phyloP scores from a whole-genome alignment of 2,797 vertebrate species.

The Sarcoramphus papa region DNA sequence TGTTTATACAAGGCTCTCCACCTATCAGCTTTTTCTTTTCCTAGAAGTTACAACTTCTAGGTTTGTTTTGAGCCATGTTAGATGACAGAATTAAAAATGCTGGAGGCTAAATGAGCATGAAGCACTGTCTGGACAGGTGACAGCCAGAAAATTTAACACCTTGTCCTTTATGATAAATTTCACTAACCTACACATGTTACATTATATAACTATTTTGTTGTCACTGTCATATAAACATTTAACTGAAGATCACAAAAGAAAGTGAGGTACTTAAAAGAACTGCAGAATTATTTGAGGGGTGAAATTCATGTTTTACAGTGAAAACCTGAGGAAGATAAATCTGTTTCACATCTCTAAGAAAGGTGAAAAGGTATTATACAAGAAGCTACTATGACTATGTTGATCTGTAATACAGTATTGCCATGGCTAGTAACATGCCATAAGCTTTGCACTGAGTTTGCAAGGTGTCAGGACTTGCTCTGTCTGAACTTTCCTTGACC shows the following conservation, averaged over 20 bases:
- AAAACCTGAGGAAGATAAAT: not conserved
- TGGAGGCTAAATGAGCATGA: not conserved
- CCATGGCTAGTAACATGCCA: not conserved
- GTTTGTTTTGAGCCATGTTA: not conserved
- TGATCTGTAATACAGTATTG: not conserved
- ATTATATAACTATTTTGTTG: not conserved
- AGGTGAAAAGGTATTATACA: not conserved
- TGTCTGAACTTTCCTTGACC: not conserved
- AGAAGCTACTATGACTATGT: not conserved
- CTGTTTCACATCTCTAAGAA: not conserved
- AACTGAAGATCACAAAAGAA: not conserved
- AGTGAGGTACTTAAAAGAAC: not conserved
- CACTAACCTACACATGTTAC: not conserved
- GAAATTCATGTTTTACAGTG: not conserved
- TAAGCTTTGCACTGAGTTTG: not conserved
- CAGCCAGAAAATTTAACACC: not conserved
- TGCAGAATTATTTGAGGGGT: not conserved
- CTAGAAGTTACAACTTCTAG: not conserved
- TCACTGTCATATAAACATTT: not conserved
- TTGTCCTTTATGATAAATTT: not conserved
- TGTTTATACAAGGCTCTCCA: not conserved
- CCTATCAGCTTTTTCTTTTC: not conserved
- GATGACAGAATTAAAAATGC: not conserved
- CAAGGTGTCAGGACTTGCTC: not conserved
- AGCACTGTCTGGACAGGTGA: not conserved